A percentile compares a stretch with the other conserved stretches of the same genome.
These are phyloP conservation scores for Isotomurus palustris DNA, from an alignment of 2,888 invertebrate species.

Conservation along the genomic window DNA sequence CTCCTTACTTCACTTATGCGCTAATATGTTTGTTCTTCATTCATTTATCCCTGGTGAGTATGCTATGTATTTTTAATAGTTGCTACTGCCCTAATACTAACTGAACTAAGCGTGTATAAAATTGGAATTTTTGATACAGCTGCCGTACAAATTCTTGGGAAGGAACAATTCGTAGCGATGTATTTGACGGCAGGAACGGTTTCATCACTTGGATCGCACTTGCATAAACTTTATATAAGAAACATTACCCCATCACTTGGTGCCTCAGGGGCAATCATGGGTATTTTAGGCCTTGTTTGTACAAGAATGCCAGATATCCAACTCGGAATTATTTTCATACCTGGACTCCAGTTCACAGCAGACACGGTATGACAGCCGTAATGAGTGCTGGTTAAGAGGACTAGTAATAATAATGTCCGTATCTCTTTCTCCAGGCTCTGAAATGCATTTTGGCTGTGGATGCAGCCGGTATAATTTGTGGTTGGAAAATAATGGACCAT, in stretches of 20 bases:
- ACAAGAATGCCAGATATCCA: slow-evolving; percentile 81
- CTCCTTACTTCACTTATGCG: slow-evolving; percentile 75
- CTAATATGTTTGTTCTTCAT: slow-evolving; percentile 95
- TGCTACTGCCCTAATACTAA: no score
- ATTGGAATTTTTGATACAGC: no score
- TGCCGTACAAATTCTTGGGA: slow-evolving; percentile 70
- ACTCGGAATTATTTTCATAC: slow-evolving; percentile 82
- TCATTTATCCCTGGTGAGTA: slow-evolving; percentile 63
- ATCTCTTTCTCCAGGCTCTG: slow-evolving; percentile 63
- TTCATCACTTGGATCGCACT: slow-evolving; percentile 77
- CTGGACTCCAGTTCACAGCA: slow-evolving; percentile 63
- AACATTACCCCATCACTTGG: slow-evolving; percentile 79
- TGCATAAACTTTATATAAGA: slow-evolving; percentile 67
- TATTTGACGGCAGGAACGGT: slow-evolving; percentile 84
- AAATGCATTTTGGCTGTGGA: slow-evolving; percentile 82
- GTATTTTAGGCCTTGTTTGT: slow-evolving; percentile 80
- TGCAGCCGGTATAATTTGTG: slow-evolving; percentile 70
- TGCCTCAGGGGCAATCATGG: slow-evolving; percentile 94
- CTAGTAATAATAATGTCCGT: not conserved
- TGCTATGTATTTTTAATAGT: not conserved
- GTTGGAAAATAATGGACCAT: slow-evolving; percentile 94
- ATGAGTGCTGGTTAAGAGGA: not conserved
- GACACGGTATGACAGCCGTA: slow-evolving; percentile 57
- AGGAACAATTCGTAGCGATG: slow-evolving; percentile 85
- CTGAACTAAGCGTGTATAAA: no score